Base-by-base conservation (phyloP, 2,797 vertebrate genomes). In the Rhinoraja longicauda region DNA sequence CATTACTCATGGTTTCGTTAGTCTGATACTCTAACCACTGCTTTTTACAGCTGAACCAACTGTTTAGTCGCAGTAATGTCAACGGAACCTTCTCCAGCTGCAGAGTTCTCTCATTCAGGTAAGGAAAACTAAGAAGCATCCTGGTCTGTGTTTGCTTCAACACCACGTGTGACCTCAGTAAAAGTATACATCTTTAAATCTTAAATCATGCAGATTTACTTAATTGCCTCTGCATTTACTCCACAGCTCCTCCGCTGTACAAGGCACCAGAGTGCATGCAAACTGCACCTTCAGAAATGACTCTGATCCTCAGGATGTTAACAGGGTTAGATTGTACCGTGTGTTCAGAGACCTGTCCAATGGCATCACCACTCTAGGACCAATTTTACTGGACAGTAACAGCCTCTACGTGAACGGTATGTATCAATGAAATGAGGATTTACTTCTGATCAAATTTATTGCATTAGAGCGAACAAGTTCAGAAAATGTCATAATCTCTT, bases 391-490 rank as follows among this genome's bases (percentile, higher is more conserved):
- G 70, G 90, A 92, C 70, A 92, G 15, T 19, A 75, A 75, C 64
- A 92, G 90, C 39, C 90, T 92, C 90, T 75, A 92, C 1, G 24
- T 92, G 0, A 75, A 92, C 8, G 90, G 90, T 92, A 92, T 92
- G 13, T 72, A n/a, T 1, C 45, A 53, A 53, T 29, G 39, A 53
- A 53, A 53, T 45, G 45, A 53, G 45, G 45, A 53, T 53, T 53
- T 53, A 53, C 45, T 53, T 15, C 26, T 73, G 19, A 53, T 53
- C 45, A 4, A 4, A 53, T 53, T 53, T 45, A 53, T 53, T 5
- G 53, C 45, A 53, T 53, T 53, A 53, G 45, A 53, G 45, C 53
- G 45, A 53, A 53, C 45, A 53, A 53, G 45, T 39, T 24, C 9
- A 39, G 2, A 39, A 32, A 0, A 24, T 0, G 62, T 86, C 5